Evolutionary conservation across 1,140 invertebrate genomes (phyloP).

Genomic region (Macrostomum lignano): DNA sequence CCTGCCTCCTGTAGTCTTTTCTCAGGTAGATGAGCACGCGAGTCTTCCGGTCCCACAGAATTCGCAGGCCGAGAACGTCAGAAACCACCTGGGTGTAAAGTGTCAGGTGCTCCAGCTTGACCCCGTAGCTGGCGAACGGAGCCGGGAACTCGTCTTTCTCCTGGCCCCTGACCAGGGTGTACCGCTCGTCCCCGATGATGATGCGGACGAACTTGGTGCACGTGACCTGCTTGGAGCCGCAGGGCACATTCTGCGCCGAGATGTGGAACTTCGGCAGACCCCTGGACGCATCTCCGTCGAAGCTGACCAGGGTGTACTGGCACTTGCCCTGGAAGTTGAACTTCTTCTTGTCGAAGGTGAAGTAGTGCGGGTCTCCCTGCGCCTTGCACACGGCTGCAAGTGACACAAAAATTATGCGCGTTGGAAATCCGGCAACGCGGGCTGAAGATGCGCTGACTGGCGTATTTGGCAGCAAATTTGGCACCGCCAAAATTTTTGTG

Average conservation of each 20-base stretch:
- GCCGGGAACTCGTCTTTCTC: neutral
- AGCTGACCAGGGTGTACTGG: slow-evolving; percentile 35
- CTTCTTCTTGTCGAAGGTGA: slow-evolving; percentile 43
- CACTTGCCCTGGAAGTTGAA: slow-evolving; percentile 55
- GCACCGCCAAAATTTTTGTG: no score
- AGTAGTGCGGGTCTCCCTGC: slow-evolving; percentile 33
- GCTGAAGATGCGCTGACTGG: no score
- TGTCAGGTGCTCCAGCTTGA: neutral
- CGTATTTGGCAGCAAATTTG: no score
- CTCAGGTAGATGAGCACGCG: slow-evolving; percentile 33
- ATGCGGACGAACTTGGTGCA: slow-evolving; percentile 3
- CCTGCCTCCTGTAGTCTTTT: slow-evolving; percentile 36
- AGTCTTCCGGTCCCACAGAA: slow-evolving; percentile 3
- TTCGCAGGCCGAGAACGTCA: neutral
- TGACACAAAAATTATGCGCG: neutral
- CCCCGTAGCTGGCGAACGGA: neutral
- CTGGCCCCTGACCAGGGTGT: neutral
- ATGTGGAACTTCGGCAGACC: neutral
- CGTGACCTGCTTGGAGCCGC: slow-evolving; percentile 2
- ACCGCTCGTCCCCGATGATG: slow-evolving; percentile 1
- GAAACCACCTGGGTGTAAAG: neutral
- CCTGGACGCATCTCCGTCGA: neutral
- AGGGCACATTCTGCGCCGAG: neutral
- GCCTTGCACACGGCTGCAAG: slow-evolving; percentile 4
- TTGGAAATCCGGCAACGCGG: no score